phyloP scores from a whole-genome alignment of 37 sponge, comb jelly and placozoan species.

The Geodia barretti region DNA sequence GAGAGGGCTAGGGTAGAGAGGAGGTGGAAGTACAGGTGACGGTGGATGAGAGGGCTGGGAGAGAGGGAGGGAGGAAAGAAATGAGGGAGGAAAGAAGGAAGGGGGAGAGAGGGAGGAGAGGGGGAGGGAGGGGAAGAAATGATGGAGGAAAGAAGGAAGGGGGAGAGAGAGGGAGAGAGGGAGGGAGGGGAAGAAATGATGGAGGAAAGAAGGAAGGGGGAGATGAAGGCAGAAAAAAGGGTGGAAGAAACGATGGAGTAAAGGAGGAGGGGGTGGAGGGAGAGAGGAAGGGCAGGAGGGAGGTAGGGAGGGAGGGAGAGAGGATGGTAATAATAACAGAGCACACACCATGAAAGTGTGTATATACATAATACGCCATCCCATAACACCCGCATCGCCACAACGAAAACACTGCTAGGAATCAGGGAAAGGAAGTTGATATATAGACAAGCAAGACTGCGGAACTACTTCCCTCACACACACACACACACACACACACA shows the following conservation, averaged over 20 bases:
- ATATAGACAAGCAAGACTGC: no score
- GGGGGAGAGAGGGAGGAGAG: neutral
- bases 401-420: no score
- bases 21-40: neutral
- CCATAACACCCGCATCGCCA: no score
- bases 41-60: neutral
- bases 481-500: no score
- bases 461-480: no score
- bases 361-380: no score
- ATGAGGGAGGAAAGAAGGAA: neutral
- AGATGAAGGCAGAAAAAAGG: no score
- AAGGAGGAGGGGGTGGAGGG: neutral
- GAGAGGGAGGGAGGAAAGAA: neutral
- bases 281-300: neutral
- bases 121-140: neutral
- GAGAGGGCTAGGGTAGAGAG: slow-evolving; percentile 7
- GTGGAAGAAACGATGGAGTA: no score
- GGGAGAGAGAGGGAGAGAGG: neutral
- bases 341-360: no score
- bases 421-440: no score
- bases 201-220: neutral
- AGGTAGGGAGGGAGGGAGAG: neutral
- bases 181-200: neutral
- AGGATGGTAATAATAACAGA: neutral
- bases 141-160: neutral